Evolutionary conservation across 2,113 vertebrate species (phyloP).

Genomic region (Vombatus ursinus): DNA sequence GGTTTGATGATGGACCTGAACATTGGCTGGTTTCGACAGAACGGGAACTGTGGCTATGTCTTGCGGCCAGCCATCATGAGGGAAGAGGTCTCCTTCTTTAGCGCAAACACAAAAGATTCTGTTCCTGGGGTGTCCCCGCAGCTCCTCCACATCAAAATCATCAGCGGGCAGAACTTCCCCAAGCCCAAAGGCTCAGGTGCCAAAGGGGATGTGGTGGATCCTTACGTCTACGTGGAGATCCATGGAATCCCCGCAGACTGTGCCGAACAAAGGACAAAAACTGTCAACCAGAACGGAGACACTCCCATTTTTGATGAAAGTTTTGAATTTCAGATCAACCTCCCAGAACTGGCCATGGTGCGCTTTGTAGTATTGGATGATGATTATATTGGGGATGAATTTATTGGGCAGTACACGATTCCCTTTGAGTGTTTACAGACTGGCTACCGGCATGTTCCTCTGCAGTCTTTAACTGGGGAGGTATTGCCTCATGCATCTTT

Average conservation of each 20-base stretch:
- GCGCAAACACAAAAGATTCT: constrained; percentile 97
- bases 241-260: constrained; percentile 98
- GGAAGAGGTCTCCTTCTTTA: constrained; percentile 98
- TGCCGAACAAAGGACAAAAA: constrained; percentile 97
- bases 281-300: constrained; percentile 96
- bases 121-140: constrained; percentile 98
- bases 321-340: constrained; percentile 98
- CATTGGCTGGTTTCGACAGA: constrained; percentile 98
- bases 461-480: constrained; percentile 96
- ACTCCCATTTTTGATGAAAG: constrained; percentile 98
- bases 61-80: constrained; percentile 97
- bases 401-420: constrained; percentile 97
- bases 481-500: constrained; percentile 92
- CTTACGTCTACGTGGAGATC: constrained; percentile 98
- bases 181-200: constrained; percentile 98
- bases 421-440: constrained; percentile 98
- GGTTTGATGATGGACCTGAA: constrained; percentile 99
- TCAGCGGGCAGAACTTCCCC: constrained; percentile 97
- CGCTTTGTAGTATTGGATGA: constrained; percentile 98
- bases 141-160: constrained; percentile 98
- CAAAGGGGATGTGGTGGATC: constrained; percentile 98
- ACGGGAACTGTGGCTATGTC: constrained; percentile 97
- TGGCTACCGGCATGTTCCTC: constrained; percentile 94
- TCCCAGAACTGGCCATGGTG: constrained; percentile 97
- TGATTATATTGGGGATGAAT: constrained; percentile 98